Percentiles rank a stretch among this genome's conserved stretches.
phyloP scores from a whole-genome alignment of 2,113 vertebrate genomes.

The Anhinga rufa region DNA sequence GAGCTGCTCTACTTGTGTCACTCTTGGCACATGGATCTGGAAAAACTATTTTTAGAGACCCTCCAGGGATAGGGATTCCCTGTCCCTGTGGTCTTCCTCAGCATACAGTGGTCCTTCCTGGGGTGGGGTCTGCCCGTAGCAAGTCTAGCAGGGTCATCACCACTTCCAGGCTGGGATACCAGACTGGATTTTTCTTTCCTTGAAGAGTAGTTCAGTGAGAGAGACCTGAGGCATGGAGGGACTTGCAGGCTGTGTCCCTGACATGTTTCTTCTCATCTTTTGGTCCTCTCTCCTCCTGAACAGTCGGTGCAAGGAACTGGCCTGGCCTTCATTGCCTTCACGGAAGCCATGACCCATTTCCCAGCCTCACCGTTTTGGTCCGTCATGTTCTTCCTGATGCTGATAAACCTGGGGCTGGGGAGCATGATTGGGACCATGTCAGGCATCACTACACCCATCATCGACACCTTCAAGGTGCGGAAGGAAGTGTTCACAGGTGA shows the following conservation, averaged over 20 bases:
- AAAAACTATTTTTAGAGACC: not conserved
- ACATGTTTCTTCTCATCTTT: not conserved
- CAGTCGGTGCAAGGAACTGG: conserved; percentile 97
- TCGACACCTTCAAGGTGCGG: conserved; percentile 95
- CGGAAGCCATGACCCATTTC: conserved; percentile 98
- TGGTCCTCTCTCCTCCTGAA: not conserved
- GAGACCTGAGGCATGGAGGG: not conserved
- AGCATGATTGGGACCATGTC: conserved; percentile 99
- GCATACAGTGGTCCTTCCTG: not conserved
- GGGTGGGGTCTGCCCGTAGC: not conserved
- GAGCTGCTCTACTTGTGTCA: not conserved
- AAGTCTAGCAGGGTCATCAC: not conserved
- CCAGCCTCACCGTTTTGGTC: conserved; percentile 97
- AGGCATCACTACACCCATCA: conserved; percentile 94
- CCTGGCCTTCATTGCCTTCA: conserved; percentile 98
- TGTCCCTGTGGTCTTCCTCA: not conserved
- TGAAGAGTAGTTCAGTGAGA: not conserved
- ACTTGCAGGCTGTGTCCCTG: not conserved
- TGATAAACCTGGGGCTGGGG: conserved; percentile 95
- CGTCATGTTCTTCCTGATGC: conserved; percentile 99
- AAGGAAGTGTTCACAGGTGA: conserved; percentile 97
- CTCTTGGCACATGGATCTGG: not conserved
- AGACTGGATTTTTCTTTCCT: not conserved
- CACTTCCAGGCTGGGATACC: not conserved
- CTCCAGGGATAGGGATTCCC: not conserved